Evolutionary conservation across 2,888 invertebrate genomes (phyloP), one percentile per base, ranked within the genome.

Genomic region (Acanthopleura granulata): DNA sequence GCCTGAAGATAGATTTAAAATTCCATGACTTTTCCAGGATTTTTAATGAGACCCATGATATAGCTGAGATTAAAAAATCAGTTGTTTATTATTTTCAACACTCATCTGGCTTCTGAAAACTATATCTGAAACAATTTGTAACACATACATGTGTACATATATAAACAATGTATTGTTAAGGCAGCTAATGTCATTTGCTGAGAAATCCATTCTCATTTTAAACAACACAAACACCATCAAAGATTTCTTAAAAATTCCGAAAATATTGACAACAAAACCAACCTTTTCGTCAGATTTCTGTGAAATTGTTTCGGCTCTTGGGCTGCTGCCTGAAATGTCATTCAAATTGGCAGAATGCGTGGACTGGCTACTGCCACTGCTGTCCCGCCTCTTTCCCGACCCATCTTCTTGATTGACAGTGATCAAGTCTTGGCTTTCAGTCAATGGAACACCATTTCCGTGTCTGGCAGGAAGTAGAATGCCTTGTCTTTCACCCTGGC

Each of bases 211-310:
- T 57, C 57, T 73, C 62, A 86, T 40, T 40, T 40, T 40, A 40
- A 40, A 40, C 3, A 40, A 40, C 3, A 3, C 40, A 3, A 40
- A 40, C 3, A 6, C 40, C 40, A 6, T 9, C 40, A 40, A 40
- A 3, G 9, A 40, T 6, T 40, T 6, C 9, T 40, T 9, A 6
- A 40, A 40, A 40, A 40, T 9, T 40, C 4, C 9, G 40, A n/a
- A n/a, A n/a, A n/a, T n/a, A n/a, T n/a, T n/a, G n/a, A n/a, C n/a
- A n/a, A n/a, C n/a, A n/a, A n/a, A n/a, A 40, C 40, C 40, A 40
- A 40, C 86, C 84, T 83, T 85, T n/a, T 84, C 85, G 62, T 84
- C 83, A 0, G 78, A 78, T 57, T 76, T 78, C 57, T 75, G 75
- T 27, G 80, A 77, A 9, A 76, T 62, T 74, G 76, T 82, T 51